These are phyloP conservation scores for Zenarchopterus dispar DNA, from an alignment of 2,797 vertebrate species.

Conservation along the genomic window DNA sequence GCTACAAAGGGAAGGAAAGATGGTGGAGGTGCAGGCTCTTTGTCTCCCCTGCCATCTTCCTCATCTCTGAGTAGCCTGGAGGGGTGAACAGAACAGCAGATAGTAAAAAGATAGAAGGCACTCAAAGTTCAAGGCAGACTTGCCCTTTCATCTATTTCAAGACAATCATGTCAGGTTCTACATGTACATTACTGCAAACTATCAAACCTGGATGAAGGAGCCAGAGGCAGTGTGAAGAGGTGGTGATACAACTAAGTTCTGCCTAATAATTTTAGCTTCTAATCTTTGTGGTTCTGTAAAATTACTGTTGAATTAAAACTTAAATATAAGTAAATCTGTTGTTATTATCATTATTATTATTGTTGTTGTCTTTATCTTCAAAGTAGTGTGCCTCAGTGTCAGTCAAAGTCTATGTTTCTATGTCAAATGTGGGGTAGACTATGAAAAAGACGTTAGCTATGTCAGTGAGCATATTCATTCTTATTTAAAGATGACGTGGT, in stretches of 20 bases:
- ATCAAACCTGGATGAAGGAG: slow-evolving; percentile 51
- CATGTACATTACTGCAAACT: slow-evolving; percentile 76
- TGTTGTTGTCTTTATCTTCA: neutral
- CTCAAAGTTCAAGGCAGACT: slow-evolving; percentile 80
- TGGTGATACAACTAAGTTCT: slow-evolving; percentile 58
- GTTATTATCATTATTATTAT: neutral
- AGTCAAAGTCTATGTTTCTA: too few species aligned
- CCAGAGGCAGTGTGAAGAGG: slow-evolving; percentile 43
- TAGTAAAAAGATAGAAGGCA: slow-evolving; percentile 82
- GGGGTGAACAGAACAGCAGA: slow-evolving; percentile 57
- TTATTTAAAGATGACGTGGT: too few species aligned
- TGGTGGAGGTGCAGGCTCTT: slow-evolving; percentile 73
- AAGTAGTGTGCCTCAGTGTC: too few species aligned
- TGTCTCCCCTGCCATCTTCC: slow-evolving; percentile 74
- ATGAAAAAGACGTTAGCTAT: too few species aligned
- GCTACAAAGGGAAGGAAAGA: slow-evolving; percentile 73
- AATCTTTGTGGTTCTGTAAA: slow-evolving; percentile 15
- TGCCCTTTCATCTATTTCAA: slow-evolving; percentile 84
- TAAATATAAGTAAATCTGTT: slow-evolving; percentile 17
- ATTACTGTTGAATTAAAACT: slow-evolving; percentile 10
- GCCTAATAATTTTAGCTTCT: slow-evolving; percentile 35
- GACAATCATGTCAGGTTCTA: slow-evolving; percentile 79
- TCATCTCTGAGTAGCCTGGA: slow-evolving; percentile 68
- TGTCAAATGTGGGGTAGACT: too few species aligned
- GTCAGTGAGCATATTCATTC: too few species aligned